phyloP scores from a whole-genome alignment of 2,797 vertebrate species.

The Psittacula echo region DNA sequence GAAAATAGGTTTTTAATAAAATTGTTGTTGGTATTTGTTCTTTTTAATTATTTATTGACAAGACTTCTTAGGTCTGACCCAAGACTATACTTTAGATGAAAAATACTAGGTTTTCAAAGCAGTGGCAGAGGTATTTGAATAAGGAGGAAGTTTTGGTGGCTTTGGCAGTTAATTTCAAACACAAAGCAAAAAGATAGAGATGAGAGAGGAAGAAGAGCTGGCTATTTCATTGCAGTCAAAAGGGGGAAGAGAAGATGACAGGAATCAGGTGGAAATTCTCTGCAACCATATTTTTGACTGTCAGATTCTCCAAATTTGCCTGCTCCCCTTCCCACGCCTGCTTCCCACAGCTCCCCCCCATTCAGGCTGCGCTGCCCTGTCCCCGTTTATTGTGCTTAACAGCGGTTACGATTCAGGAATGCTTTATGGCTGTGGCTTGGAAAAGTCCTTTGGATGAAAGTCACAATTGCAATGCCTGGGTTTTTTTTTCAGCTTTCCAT shows the following conservation, averaged over 20 bases:
- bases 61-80: not conserved
- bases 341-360: not conserved
- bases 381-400: not conserved
- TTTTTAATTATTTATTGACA: not conserved
- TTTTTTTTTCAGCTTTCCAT: not conserved
- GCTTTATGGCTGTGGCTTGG: slow-evolving; percentile 5
- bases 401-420: not conserved
- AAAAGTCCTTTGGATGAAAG: slow-evolving; percentile 52
- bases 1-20: not conserved
- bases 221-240: not conserved
- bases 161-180: not conserved
- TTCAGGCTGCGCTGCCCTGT: not conserved
- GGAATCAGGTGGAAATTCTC: not conserved
- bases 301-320: not conserved
- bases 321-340: not conserved
- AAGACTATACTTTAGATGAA: not conserved
- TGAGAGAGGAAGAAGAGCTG: not conserved
- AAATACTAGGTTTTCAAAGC: not conserved
- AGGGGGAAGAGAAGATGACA: not conserved
- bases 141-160: not conserved
- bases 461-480: not conserved
- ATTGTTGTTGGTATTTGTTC: not conserved
- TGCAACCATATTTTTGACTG: not conserved
- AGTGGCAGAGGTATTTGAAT: not conserved
- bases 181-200: not conserved